Percentiles rank a stretch among this genome's conserved stretches.
Evolutionary conservation across 2,797 vertebrate genomes (phyloP).

Genomic region (Bradypodion pumilum): DNA sequence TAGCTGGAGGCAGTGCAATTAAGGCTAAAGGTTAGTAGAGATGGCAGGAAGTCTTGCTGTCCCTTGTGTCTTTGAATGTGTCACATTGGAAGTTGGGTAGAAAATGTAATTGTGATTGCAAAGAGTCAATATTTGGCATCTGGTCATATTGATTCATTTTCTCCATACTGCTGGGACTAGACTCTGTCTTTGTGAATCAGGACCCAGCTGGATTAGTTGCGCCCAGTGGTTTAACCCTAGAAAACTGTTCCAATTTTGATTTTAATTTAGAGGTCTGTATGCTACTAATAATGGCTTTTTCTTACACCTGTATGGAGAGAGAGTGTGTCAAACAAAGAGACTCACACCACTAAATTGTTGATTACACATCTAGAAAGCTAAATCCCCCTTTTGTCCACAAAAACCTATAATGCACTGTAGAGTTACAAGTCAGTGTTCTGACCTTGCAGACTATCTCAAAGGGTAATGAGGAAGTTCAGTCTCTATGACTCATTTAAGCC

Average conservation of each 20-base stretch:
- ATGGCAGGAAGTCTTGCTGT: not conserved
- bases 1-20: not conserved
- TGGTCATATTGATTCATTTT: slow-evolving; percentile 34
- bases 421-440: slow-evolving; percentile 14
- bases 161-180: slow-evolving; percentile 26
- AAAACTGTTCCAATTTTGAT: slow-evolving; percentile 30
- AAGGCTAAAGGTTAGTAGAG: slow-evolving; percentile 28
- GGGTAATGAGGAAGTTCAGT: not conserved
- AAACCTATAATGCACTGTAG: not conserved
- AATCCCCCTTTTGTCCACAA: slow-evolving; percentile 6
- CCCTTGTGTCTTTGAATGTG: slow-evolving; percentile 40
- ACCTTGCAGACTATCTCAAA: slow-evolving; percentile 12
- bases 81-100: slow-evolving; percentile 15
- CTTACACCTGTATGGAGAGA: not conserved
- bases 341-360: not conserved
- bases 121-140: slow-evolving; percentile 29
- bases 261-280: slow-evolving; percentile 1
- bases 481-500: slow-evolving; percentile 32
- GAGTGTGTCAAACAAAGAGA: not conserved
- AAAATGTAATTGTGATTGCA: slow-evolving; percentile 40
- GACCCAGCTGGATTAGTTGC: slow-evolving; percentile 18
- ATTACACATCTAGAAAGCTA: not conserved
- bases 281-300: not conserved
- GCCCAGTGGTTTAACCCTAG: not conserved
- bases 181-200: not conserved